Base-by-base conservation (phyloP, 2,888 invertebrate species). In the Ormyrus labotus region DNA sequence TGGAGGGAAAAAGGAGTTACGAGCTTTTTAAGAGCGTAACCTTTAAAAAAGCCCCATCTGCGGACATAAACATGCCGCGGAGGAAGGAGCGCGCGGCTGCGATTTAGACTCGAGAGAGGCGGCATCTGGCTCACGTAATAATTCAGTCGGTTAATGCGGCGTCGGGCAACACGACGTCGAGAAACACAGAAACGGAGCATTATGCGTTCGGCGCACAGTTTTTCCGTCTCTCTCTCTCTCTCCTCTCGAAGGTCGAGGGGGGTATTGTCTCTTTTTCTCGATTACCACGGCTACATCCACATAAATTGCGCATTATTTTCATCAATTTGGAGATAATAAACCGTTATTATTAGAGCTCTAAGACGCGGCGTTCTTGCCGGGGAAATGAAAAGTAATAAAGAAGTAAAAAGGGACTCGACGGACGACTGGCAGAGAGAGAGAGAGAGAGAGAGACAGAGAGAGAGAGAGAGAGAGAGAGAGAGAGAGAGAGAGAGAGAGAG, bases 121-220 rank as follows among this genome's bases (percentile, higher is more conserved):
- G 63, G 55, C 80, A 80, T 71, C 65, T 80, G 75, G 71, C 55
- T 60, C 55, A 55, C 67, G 61, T 71, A 71, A 64, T 80, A 70
- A 75, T 51, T 60, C 55, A 48, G 60, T 50, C 58, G 63, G 10
- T 34, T 77, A 70, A 71, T 71, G 58, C 61, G 57, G 7, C 45
- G 7, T 69, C 9, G 64, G 34, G 45, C 55, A 64, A 71, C 58
- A 61, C 34, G 48, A 58, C 58, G 34, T 34, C 48, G 4, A 55
- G 55, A 70, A 58, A 69, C 58, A 74, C 8, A 13, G 1, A 19
- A 61, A 78, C 61, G 55, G 50, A 68, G 48, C 34, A 68, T 55
- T 73, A 78, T 34, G 1, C 13, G 7, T 55, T 11, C 8, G 13
- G 6, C 55, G 53, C 45, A 3, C 9, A 47, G 47, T 65, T 51